Evolutionary conservation across 2,888 invertebrate species (phyloP), one percentile per base, ranked within the genome.

Genomic region (Azorinus chamasolen): DNA sequence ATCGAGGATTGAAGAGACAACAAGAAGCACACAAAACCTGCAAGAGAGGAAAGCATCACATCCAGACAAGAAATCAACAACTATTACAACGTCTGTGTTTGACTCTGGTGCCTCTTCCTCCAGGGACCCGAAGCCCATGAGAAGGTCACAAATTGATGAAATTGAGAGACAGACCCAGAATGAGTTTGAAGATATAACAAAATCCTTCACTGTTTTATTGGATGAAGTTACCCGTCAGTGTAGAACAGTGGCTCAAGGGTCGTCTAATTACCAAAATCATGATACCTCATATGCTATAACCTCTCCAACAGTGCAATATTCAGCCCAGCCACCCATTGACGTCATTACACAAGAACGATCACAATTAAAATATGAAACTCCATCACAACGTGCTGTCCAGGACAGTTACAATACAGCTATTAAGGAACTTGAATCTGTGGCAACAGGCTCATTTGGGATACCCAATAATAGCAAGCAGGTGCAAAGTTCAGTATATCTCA

Each of bases 141-240:
- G 75, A 3, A 63, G 54, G 37, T 80, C 79, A 53, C 71, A 80
- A 39, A 73, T 78, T 27, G 83, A 79, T 18, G 85, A 88, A 48
- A 72, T 84, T 18, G 87, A 88, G 53, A 78, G 84, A 55, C 85
- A 87, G 66, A 87, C 87, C 8, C 87, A 89, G 59, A 82, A 83
- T 41, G 89, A 90, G 70, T 88, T 89, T 81, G 89, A 90, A 51
- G 82, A 88, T 48, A 88, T 90, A 32, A 87, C 87, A 6, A 88
- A 85, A 62, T 88, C 88, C 45, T 90, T 89, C 77, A 88, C 89
- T 61, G 87, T 87, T 32, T 78, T 90, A 20, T 70, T 90, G 8
- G 89, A 88, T 59, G 89, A 90, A 66, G 88, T 90, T 22, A 71
- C 79, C 2, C 70, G 68, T 51, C 76, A 79, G 59, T 79, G 79